Conservation (phyloP, 2,797 vertebrate genomes). For the Melanotaenia nigrans region DNA sequence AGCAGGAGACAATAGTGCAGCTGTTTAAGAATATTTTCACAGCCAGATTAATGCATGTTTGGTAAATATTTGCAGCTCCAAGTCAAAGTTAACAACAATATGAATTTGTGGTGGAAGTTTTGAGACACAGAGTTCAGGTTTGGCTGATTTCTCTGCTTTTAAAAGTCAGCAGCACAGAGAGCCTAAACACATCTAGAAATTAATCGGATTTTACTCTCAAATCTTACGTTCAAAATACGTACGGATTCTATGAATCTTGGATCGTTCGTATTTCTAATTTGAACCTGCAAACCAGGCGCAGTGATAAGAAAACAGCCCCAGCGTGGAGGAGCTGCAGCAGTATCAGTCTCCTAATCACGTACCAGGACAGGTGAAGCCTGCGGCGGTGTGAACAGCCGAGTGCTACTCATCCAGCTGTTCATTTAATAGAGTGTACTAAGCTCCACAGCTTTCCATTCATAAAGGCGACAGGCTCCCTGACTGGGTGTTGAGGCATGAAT, state of each 20-base stretch:
- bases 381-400: conserved; percentile 61
- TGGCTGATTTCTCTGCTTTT: conserved; percentile 2
- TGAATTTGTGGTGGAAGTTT: not conserved
- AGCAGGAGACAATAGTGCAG: not conserved
- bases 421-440: conserved; percentile 76
- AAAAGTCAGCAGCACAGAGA: not conserved
- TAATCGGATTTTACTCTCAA: conserved; percentile 14
- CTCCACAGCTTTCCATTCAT: conserved; percentile 74
- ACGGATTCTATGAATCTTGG: not conserved
- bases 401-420: conserved; percentile 76
- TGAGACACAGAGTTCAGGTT: not conserved
- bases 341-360: conserved; percentile 63
- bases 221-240: not conserved
- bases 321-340: conserved; percentile 26
- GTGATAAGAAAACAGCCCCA: not conserved
- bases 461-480: conserved; percentile 72
- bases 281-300: conserved; percentile 4
- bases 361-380: conserved; percentile 65
- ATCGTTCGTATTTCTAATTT: conserved; percentile 14
- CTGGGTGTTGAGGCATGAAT: conserved; percentile 71
- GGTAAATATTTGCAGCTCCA: conserved; percentile 4
- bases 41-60: not conserved
- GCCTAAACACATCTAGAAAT: not conserved
- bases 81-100: not conserved
- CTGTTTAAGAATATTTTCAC: conserved; percentile 15